Conservation (phyloP, 1,140 invertebrate genomes). For the Homarus americanus region DNA sequence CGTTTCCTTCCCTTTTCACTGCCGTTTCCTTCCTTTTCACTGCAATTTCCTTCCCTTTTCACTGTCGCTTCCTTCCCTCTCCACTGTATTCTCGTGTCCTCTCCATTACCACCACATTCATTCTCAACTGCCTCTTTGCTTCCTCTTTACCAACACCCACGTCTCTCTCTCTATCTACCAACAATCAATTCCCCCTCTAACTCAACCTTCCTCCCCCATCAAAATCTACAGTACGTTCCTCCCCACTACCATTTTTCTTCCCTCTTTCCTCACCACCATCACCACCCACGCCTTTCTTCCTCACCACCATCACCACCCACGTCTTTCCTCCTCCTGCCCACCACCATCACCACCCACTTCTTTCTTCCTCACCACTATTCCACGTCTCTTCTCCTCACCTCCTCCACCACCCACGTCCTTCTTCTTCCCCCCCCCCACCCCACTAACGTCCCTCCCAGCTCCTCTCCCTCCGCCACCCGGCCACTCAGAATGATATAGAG, state of each 20-base stretch:
- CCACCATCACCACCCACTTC: neutral
- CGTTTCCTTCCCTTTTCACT: too few species aligned
- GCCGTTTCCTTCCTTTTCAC: too few species aligned
- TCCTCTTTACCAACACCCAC: neutral
- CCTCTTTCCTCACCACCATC: neutral
- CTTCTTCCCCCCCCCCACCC: neutral
- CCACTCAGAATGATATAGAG: conserved; percentile 37
- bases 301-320: neutral
- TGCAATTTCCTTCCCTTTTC: too few species aligned
- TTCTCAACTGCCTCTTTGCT: too few species aligned
- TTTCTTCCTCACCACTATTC: neutral
- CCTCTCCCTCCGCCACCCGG: neutral
- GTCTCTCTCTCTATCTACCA: neutral
- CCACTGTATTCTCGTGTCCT: too few species aligned
- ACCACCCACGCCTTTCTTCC: neutral
- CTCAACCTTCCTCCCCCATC: neutral
- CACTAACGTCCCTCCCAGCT: neutral
- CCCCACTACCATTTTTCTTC: neutral
- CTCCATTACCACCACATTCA: too few species aligned
- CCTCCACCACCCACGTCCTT: neutral
- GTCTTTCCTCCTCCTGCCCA: neutral
- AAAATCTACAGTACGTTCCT: neutral
- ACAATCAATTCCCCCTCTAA: neutral
- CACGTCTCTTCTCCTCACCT: neutral
- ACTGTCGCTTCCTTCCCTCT: too few species aligned